Conservation (phyloP, 2,888 invertebrate species). For the Clunio marinus region DNA sequence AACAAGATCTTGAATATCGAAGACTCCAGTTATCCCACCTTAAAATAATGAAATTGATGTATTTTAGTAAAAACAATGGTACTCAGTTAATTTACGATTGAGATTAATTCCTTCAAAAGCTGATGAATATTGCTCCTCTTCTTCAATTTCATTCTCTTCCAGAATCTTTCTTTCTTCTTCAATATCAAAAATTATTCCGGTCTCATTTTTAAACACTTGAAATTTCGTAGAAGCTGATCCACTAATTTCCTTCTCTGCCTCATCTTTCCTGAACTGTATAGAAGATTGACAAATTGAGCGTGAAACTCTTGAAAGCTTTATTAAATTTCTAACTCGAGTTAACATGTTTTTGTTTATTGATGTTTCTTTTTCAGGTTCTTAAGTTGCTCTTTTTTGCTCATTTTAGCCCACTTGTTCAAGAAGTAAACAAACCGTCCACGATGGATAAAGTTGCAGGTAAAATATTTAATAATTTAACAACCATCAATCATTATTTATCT, state of each 20-base stretch:
- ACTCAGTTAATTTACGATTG: conserved; percentile 52
- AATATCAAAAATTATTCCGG: conserved; percentile 66
- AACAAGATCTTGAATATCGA: conserved; percentile 81
- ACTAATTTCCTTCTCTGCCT: conserved; percentile 47
- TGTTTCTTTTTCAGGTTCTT: background rate
- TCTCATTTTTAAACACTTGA: conserved; percentile 64
- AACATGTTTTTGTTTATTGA: conserved; percentile 2
- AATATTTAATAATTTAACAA: background rate
- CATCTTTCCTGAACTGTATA: background rate
- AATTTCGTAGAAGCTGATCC: conserved; percentile 59
- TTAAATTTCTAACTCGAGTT: conserved; percentile 12
- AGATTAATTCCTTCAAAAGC: conserved; percentile 50
- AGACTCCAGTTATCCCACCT: conserved; percentile 83
- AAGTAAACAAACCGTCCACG: conserved; percentile 15
- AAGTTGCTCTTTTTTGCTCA: background rate
- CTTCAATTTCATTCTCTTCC: conserved; percentile 45
- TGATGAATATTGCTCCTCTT: conserved; percentile 52
- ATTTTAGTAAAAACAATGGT: conserved; percentile 24
- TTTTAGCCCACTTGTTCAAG: background rate
- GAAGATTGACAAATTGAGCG: conserved; percentile 2
- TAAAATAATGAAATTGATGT: conserved; percentile 31
- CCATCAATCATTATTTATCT: background rate
- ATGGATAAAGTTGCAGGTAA: conserved; percentile 8
- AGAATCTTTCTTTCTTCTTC: conserved; percentile 58
- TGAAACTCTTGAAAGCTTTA: background rate